Percentiles rank a stretch among this genome's conserved stretches.
Conservation (phyloP, 2,888 invertebrate species). For the Steinernema scapterisci region DNA sequence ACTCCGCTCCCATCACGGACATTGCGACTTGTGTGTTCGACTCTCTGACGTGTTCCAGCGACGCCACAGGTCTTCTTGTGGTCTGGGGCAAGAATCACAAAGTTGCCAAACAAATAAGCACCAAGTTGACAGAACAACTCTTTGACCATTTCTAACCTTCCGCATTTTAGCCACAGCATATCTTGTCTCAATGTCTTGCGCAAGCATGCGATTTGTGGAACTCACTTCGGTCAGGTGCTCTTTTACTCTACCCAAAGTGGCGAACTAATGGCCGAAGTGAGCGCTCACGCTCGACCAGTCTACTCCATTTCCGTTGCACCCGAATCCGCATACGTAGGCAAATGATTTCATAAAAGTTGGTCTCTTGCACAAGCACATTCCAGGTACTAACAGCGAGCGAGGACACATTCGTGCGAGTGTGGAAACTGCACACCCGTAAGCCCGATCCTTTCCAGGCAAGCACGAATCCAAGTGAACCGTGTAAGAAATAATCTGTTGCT, state of each 20-base stretch:
- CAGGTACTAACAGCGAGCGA: constrained; percentile 57
- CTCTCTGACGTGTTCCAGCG: constrained; percentile 58
- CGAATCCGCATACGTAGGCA: constrained; percentile 62
- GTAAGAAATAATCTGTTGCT: not conserved
- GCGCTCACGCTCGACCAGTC: constrained; percentile 56
- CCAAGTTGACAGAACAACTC: constrained; percentile 46
- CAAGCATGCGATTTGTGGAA: constrained; percentile 60
- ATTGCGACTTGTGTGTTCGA: constrained; percentile 64
- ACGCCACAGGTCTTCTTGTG: constrained; percentile 52
- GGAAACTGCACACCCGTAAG: constrained; percentile 65
- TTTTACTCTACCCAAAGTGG: constrained; percentile 48
- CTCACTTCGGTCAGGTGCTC: constrained; percentile 47
- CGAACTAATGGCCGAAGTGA: constrained; percentile 53
- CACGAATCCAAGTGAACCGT: not conserved
- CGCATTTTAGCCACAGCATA: constrained; percentile 44
- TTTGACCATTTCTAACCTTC: not conserved
- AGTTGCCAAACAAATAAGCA: constrained; percentile 48
- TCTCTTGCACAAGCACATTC: not conserved
- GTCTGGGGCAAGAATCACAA: constrained; percentile 61
- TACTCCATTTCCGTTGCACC: constrained; percentile 63
- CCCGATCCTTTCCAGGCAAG: constrained; percentile 63
- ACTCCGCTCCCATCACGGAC: constrained; percentile 51
- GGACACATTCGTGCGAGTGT: constrained; percentile 58
- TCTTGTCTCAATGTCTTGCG: constrained; percentile 59
- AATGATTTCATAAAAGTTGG: not conserved